Evolutionary conservation across 2,888 invertebrate genomes (phyloP).

Genomic region (Amblyteles armatorius): DNA sequence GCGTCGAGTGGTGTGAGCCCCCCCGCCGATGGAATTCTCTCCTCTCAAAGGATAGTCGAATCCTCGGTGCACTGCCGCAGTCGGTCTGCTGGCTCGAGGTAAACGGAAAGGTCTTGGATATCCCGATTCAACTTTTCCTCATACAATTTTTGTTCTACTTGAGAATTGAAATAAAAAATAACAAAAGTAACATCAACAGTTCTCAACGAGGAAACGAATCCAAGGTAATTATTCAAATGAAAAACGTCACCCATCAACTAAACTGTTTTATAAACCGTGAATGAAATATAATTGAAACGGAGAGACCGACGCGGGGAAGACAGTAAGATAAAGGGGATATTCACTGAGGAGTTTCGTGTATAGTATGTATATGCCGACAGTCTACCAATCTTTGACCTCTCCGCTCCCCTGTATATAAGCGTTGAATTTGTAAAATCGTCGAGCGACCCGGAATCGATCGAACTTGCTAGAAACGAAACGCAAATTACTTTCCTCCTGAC

Average conservation of each 20-base stretch:
- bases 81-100: not conserved
- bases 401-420: slow-evolving; percentile 1
- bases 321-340: not conserved
- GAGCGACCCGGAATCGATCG: slow-evolving; percentile 17
- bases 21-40: not conserved
- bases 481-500: slow-evolving; percentile 18
- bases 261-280: slow-evolving; percentile 15
- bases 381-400: slow-evolving; percentile 1
- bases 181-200: not conserved
- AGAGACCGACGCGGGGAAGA: not conserved
- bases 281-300: slow-evolving; percentile 22
- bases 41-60: slow-evolving; percentile 7
- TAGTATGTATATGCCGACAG: not conserved
- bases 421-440: not conserved
- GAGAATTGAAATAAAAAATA: not conserved
- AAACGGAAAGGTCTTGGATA: not conserved
- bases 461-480: slow-evolving; percentile 11
- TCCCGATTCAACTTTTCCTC: not conserved
- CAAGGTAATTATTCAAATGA: slow-evolving; percentile 42
- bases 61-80: not conserved
- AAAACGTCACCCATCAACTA: slow-evolving; percentile 5
- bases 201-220: not conserved
- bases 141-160: slow-evolving; percentile 27
- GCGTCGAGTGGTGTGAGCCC: slow-evolving; percentile 23
- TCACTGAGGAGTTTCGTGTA: not conserved